Percentiles rank a stretch among this genome's conserved stretches.
Conservation (phyloP, 23 tunicate species). For the Halocynthia roretzi region DNA sequence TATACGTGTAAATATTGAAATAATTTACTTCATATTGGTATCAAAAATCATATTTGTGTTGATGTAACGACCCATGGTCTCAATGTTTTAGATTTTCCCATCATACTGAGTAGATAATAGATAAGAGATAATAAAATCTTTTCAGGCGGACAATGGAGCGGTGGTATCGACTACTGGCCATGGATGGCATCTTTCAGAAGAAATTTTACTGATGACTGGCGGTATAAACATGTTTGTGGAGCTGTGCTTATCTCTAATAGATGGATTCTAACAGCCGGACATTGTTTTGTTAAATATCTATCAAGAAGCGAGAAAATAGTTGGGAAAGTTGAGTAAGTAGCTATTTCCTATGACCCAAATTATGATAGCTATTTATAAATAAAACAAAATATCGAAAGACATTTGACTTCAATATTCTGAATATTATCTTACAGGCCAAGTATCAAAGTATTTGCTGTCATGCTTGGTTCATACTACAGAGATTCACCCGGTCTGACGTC, state of each 20-base stretch:
- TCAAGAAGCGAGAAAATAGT: constrained; percentile 37
- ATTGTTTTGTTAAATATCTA: constrained; percentile 71
- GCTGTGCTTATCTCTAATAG: constrained; percentile 53
- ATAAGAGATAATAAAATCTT: background rate
- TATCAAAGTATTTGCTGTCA: constrained; percentile 25
- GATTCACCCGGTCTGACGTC: constrained; percentile 22
- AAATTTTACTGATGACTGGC: constrained; percentile 67
- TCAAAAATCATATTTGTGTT: too few species aligned
- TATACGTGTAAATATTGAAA: too few species aligned
- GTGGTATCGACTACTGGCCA: constrained; percentile 87
- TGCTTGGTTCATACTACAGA: constrained; percentile 57
- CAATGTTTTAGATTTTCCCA: too few species aligned
- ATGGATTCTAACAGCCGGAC: constrained; percentile 93
- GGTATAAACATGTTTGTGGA: constrained; percentile 77
- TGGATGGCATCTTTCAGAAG: constrained; percentile 90
- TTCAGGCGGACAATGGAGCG: constrained; percentile 69
- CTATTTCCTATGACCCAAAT: background rate
- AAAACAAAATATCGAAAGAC: too few species aligned
- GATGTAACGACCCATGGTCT: too few species aligned
- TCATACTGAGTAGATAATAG: background rate
- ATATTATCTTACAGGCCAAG: constrained; percentile 6
- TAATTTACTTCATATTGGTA: too few species aligned
- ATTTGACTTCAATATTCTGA: too few species aligned
- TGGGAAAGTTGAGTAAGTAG: constrained; percentile 64
- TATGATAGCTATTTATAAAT: too few species aligned